Conservation (phyloP, 2,113 vertebrate genomes). For the Oryctolagus cuniculus region DNA sequence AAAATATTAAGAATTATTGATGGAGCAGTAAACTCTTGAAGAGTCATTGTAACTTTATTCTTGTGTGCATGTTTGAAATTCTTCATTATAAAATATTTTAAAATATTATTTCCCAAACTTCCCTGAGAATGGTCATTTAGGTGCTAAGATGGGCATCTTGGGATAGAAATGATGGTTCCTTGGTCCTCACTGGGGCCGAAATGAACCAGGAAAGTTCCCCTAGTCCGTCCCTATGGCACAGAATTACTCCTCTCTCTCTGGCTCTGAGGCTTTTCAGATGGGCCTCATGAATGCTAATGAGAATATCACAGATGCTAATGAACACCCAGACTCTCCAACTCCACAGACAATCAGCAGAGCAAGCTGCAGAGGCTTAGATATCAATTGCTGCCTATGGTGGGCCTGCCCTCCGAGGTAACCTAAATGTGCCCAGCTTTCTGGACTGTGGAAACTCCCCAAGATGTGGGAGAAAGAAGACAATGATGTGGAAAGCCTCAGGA, state of each 20-base stretch:
- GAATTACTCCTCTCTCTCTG: not conserved
- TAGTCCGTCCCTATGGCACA: not conserved
- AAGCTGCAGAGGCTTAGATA: slow-evolving; percentile 25
- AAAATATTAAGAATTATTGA: not conserved
- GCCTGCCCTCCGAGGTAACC: not conserved
- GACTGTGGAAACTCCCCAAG: slow-evolving; percentile 30
- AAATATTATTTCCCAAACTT: slow-evolving; percentile 28
- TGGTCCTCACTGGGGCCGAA: not conserved
- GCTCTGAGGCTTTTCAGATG: slow-evolving; percentile 23
- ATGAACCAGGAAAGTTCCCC: slow-evolving; percentile 15
- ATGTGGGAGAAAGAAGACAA: not conserved
- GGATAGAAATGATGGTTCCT: slow-evolving; percentile 1
- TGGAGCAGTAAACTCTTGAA: too few relatives aligned
- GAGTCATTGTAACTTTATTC: not conserved
- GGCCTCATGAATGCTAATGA: slow-evolving; percentile 56
- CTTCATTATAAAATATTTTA: not conserved
- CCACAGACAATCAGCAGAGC: not conserved
- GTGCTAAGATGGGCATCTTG: not conserved
- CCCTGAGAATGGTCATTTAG: slow-evolving; percentile 28
- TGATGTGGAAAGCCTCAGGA: slow-evolving; percentile 15
- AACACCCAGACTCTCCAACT: slow-evolving; percentile 35
- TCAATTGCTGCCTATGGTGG: slow-evolving; percentile 6
- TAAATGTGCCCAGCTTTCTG: not conserved
- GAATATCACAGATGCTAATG: slow-evolving; percentile 61
- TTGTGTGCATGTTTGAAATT: slow-evolving; percentile 8